These are phyloP conservation scores for Pseudomyrmex cubaensis DNA, from an alignment of 1,140 invertebrate species.

Conservation along the genomic window DNA sequence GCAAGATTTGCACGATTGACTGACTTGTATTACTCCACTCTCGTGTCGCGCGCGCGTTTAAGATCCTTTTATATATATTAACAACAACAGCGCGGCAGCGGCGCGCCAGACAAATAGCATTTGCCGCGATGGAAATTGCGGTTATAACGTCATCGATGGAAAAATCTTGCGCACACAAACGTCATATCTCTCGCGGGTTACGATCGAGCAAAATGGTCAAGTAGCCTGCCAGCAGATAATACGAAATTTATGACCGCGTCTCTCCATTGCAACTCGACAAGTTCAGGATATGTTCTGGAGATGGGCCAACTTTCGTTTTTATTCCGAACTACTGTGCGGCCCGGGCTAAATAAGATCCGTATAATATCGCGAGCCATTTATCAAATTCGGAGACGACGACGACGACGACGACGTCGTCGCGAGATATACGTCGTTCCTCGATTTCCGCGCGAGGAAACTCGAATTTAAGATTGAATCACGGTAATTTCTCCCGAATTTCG, in stretches of 20 bases:
- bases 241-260: background rate
- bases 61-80: too few species aligned
- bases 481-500: too few species aligned
- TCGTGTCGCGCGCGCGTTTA: background rate
- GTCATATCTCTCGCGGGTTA: too few species aligned
- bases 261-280: slow-evolving; percentile 4
- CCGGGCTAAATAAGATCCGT: slow-evolving; percentile 38
- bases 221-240: background rate
- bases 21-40: slow-evolving; percentile 7
- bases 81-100: too few species aligned
- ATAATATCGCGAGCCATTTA: slow-evolving; percentile 6
- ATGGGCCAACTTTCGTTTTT: slow-evolving; percentile 37
- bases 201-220: too few species aligned
- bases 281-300: slow-evolving; percentile 33
- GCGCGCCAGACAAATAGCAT: too few species aligned
- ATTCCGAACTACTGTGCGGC: background rate
- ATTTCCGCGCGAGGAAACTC: background rate
- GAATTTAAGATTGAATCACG: too few species aligned
- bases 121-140: background rate
- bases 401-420: slow-evolving; percentile 16
- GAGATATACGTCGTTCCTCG: background rate
- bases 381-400: slow-evolving; percentile 35
- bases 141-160: background rate
- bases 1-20: slow-evolving; percentile 48
- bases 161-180: background rate